Evolutionary conservation across 1,140 invertebrate species (phyloP), one percentile per base, ranked within the genome.

Genomic region (Procambarus virginalis): DNA sequence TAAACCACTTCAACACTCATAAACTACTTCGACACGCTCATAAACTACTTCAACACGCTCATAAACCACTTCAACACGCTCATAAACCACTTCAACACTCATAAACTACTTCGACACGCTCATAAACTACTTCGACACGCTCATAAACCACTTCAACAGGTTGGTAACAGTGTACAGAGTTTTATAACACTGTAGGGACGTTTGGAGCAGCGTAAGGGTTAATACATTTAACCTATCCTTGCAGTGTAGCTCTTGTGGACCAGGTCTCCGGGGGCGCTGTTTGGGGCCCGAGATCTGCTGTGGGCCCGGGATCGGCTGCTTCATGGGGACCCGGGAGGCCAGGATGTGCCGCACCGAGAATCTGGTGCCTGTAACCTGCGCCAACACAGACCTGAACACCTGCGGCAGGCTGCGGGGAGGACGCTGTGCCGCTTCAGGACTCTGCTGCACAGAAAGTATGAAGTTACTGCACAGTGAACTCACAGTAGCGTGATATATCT

Each of bases 391-490:
- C 82, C 84, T 90, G 20, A 90, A 85, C 60, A 20, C 91, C 22
- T 91, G 91, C 46, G 91, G 91, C n/a, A 60, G 64, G 48, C 60
- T 55, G 51, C 51, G 80, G 73, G 76, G 78, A 17, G 91, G 91
- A 6, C 85, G 76, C 64, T 91, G 91, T 76, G 81, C 86, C 17
- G 86, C 85, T 17, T 8, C 70, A 2, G 91, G 91, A 70, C 55
- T 91, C 10, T 91, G 91, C 86, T 91, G 91, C 82, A 91, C 91
- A 2, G 91, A 91, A 84, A 73, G 91, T 91, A 34, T 4, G 58
- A 95, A 55, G 34, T 34, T 34, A 34, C 34, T 34, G 0, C 34
- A 34, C 34, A 34, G 34, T 34, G 34, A 34, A 34, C 34, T 34
- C 34, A 34, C 34, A 34, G 34, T 34, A 34, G 34, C 34, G 34